Evolutionary conservation across 2,797 vertebrate species (phyloP), one percentile per base, ranked within the genome.

Genomic region (Siniperca scherzeri): DNA sequence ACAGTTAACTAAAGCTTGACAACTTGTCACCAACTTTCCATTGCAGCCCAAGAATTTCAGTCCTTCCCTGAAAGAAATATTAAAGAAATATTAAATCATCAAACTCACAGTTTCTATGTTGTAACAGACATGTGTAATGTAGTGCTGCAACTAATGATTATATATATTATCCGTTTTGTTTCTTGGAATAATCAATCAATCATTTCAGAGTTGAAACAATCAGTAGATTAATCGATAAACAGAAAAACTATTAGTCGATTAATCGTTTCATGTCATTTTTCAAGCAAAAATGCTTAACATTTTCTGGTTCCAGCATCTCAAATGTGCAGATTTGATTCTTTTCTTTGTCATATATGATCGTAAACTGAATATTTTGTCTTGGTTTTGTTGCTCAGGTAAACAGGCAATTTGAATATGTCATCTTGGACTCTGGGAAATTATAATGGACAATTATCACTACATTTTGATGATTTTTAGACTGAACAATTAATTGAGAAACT

Each of bases 21-120:
- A 73, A 75, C 67, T 73, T 65, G 48, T 50, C 61, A 33, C 56
- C 10, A 70, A 77, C 61, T 79, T 74, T 74, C 21, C 16, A 2
- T 30, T 59, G 16, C 33, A 70, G 64, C 44, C 65, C 52, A 38
- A 68, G n/a, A 81, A 68, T 50, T 82, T 59, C 0, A 42, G 33
- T 19, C 17, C 33, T 50, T 55, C 7, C 16, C 42, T 40, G 17
- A 53, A 62, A 62, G 36, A 50, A 22, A 2, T 17, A 5, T 42
- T 27, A 33, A 36, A 62, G 36, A 50, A 22, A 2, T 17, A 5
- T 42, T 27, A 33, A 36, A n/a, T n/a, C n/a, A n/a, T n/a, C n/a
- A n/a, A n/a, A 19, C 21, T 44, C 17, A 48, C n/a, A 33, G 55
- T 55, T 66, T 60, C 4, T 60, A 11, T 7, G 7, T 67, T 65